Base-by-base conservation (phyloP, 2,888 invertebrate species). In the Lasioglossum marginatum region DNA sequence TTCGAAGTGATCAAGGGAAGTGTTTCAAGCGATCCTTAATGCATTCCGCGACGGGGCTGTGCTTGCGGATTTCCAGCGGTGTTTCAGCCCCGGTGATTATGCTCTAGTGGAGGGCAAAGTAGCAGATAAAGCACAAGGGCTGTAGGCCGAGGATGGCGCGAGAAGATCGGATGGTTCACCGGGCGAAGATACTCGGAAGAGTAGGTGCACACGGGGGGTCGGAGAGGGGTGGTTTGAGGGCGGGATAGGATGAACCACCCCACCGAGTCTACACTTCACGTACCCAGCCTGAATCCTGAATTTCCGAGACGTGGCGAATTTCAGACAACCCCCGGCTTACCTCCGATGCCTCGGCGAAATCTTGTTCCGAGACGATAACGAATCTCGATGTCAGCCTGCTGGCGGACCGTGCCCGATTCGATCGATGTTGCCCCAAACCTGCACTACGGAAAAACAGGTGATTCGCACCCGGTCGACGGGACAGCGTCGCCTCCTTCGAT, bases 41-140 rank as follows among this genome's bases (percentile, higher is more conserved):
- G 77, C 80, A 57, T 79, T 77, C 43, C 78, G 43, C 63, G 31
- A 31, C 71, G 43, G n/a, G 79, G 57, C 75, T 84, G 88, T 82
- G 88, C 87, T 88, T 89, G 92, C 86, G 84, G 86, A 87, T 88
- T 88, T 87, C 76, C 87, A 75, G 57, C 84, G 81, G 88, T 87
- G 87, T 87, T 88, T 86, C 87, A 81, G 72, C 79, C 76, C 74
- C 66, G 81, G 86, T 90, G 92, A 91, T 92, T 92, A 92, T 89
- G 91, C 87, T 88, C 89, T 87, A 89, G 90, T 88, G 92, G 90
- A 84, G 90, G 90, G 84, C 88, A 89, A 91, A 92, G 90, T 92
- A 90, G 88, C 88, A 87, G 85, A 86, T 90, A 87, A 89, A 89
- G 89, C 87, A 87, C 87, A 83, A 85, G 85, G 82, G 90, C 77